Evolutionary conservation across 2,888 invertebrate genomes (phyloP), one percentile per base, ranked within the genome.

Genomic region (Chaetoderma sp.): DNA sequence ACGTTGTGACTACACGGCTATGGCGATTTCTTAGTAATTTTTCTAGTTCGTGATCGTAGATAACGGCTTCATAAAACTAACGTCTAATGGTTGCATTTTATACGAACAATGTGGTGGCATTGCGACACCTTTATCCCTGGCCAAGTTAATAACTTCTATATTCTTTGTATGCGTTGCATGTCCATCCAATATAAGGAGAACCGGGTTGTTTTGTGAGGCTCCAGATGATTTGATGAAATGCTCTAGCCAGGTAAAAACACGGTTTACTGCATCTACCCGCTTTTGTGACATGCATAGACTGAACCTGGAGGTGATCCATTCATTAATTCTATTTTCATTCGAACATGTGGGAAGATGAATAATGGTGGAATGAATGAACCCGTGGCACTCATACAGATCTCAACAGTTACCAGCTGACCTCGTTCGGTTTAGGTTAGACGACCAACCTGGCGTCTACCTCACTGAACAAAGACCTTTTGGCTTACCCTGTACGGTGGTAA

Each of bases 41-140:
- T 25, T 56, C 36, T 25, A 36, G 18, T 21, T 56, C 56, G 16
- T 36, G 32, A 25, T 56, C 18, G 27, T 56, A 56, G n/a, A 21
- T 6, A 56, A 6, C 6, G 32, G 32, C 21, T 56, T 56, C 36
- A 56, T 36, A 13, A 56, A 36, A 21, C 13, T 36, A 6, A 32
- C 32, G 21, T 56, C 56, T 13, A 56, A 25, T 5, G 56, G 56
- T n/a, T 56, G 56, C 36, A 56, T 32, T 16, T 36, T 32, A 56
- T 56, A 39, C 13, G 56, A 36, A 39, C 56, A 56, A 36, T 36
- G 32, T 18, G 56, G 39, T 16, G n/a, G n/a, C n/a, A n/a, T n/a
- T n/a, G n/a, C n/a, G n/a, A n/a, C n/a, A n/a, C n/a, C n/a, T n/a
- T n/a, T n/a, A n/a, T n/a, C n/a, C n/a, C n/a, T n/a, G n/a, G n/a